These are phyloP conservation scores for Rhadinocentrus ornatus DNA, from an alignment of 2,797 vertebrate species.

Conservation along the genomic window DNA sequence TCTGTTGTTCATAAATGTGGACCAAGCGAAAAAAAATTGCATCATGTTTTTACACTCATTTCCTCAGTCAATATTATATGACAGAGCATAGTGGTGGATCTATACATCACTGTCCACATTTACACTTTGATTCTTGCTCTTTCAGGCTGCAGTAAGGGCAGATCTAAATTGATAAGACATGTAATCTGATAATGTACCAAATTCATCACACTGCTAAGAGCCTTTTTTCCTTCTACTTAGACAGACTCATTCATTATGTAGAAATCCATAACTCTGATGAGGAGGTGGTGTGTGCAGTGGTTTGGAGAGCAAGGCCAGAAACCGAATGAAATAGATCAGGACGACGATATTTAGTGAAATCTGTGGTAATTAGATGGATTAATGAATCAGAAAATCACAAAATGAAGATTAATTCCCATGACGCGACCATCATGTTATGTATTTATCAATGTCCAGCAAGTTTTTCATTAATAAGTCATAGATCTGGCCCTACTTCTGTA, in stretches of 20 bases:
- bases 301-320: slow-evolving; percentile 32
- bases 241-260: slow-evolving; percentile 78
- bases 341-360: slow-evolving; percentile 68
- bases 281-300: not conserved
- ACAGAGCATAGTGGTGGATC: slow-evolving; percentile 11
- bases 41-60: slow-evolving; percentile 22
- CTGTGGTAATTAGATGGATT: slow-evolving; percentile 73
- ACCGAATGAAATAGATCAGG: slow-evolving; percentile 62
- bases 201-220: slow-evolving; percentile 71
- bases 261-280: slow-evolving; percentile 64
- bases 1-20: slow-evolving; percentile 30
- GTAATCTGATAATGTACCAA: slow-evolving; percentile 76
- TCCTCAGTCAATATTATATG: slow-evolving; percentile 29
- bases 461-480: slow-evolving; percentile 78
- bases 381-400: slow-evolving; percentile 73
- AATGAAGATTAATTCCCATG: slow-evolving; percentile 78
- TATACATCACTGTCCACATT: slow-evolving; percentile 36
- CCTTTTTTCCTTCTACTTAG: slow-evolving; percentile 64
- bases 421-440: slow-evolving; percentile 69
- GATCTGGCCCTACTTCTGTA: slow-evolving; percentile 60
- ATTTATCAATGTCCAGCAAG: slow-evolving; percentile 80
- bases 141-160: slow-evolving; percentile 29
- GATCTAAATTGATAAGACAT: slow-evolving; percentile 68
- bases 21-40: not conserved
- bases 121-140: slow-evolving; percentile 36